Evolutionary conservation across 2,888 invertebrate genomes (phyloP).

Genomic region (Ephialtes manifestator): DNA sequence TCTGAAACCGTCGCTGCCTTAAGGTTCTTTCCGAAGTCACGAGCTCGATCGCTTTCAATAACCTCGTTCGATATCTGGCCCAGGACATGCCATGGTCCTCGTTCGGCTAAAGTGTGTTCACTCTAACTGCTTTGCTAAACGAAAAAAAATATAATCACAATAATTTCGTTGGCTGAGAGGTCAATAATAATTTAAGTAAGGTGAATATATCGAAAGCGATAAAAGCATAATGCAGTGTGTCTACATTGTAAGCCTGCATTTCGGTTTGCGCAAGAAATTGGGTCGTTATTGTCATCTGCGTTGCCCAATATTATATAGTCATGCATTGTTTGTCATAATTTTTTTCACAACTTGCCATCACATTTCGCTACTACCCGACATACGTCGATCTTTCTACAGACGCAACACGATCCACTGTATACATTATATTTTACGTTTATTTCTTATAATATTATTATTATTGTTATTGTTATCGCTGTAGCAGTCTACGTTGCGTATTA

Average conservation of each 20-base stretch:
- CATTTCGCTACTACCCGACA: not conserved
- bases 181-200: slow-evolving; percentile 30
- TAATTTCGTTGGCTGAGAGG: slow-evolving; percentile 39
- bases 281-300: not conserved
- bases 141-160: slow-evolving; percentile 10
- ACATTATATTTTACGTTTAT: not conserved
- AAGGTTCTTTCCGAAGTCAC: slow-evolving; percentile 50
- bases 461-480: slow-evolving; percentile 6
- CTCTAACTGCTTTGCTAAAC: not conserved
- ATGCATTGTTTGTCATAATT: not conserved
- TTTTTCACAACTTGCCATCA: slow-evolving; percentile 3
- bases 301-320: not conserved
- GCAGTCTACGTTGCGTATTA: not conserved
- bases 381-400: not conserved
- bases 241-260: not conserved
- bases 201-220: slow-evolving; percentile 16
- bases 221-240: not conserved
- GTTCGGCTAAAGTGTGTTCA: slow-evolving; percentile 1
- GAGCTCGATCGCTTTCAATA: slow-evolving; percentile 48
- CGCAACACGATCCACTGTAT: slow-evolving; percentile 27
- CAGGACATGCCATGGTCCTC: not conserved
- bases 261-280: slow-evolving; percentile 31
- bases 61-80: slow-evolving; percentile 26
- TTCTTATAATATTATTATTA: slow-evolving; percentile 21
- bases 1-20: slow-evolving; percentile 21